phyloP scores from a whole-genome alignment of 2,797 vertebrate genomes.

The Sitta carolinensis region DNA sequence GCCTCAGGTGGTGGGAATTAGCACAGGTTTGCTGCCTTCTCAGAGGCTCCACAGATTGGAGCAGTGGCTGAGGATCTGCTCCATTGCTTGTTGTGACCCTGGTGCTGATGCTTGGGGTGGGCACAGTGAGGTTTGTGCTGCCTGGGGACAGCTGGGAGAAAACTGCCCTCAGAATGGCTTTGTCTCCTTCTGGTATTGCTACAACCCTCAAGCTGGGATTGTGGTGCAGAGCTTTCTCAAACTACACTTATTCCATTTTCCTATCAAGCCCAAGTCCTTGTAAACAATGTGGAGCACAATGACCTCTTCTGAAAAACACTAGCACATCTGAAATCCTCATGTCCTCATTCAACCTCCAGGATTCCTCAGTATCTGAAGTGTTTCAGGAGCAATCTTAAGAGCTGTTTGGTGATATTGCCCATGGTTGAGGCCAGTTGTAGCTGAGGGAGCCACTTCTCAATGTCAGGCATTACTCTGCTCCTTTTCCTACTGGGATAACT shows the following conservation, averaged over 20 bases:
- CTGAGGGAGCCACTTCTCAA: not conserved
- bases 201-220: not conserved
- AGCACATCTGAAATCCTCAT: not conserved
- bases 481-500: not conserved
- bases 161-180: not conserved
- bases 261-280: not conserved
- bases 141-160: not conserved
- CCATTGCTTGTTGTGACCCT: not conserved
- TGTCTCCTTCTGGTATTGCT: not conserved
- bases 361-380: not conserved
- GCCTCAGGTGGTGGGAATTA: not conserved
- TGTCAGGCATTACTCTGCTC: not conserved
- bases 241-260: not conserved
- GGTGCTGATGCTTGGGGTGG: fast-evolving
- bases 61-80: not conserved
- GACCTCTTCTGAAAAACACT: not conserved
- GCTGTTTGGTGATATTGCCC: not conserved
- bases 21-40: not conserved
- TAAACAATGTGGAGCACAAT: fast-evolving
- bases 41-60: not conserved
- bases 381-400: not conserved
- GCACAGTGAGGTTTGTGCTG: not conserved
- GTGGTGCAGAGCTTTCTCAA: not conserved
- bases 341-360: not conserved
- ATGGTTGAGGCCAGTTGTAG: not conserved